Conservation (phyloP, 1,140 invertebrate species). For the Colletes gigas region DNA sequence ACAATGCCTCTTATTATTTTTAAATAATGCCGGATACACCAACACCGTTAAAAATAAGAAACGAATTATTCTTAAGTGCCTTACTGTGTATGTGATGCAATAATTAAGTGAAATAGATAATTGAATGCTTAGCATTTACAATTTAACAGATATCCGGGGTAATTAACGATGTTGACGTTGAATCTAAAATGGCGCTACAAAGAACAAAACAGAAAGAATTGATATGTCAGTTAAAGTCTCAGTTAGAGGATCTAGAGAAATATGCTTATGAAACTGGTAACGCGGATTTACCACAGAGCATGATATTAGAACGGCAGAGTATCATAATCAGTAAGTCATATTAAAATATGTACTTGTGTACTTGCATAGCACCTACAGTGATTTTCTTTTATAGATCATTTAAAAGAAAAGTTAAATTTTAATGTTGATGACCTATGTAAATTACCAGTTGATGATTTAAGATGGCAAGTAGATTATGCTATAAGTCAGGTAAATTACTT, state of each 20-base stretch:
- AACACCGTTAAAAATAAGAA: too few species aligned
- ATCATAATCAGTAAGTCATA: slow-evolving; percentile 87
- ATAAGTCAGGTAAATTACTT: slow-evolving; percentile 84
- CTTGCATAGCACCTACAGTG: background rate
- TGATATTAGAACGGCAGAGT: slow-evolving; percentile 93
- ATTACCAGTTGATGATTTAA: slow-evolving; percentile 88
- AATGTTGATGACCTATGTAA: slow-evolving; percentile 89
- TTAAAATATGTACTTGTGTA: background rate
- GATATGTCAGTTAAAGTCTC: slow-evolving; percentile 94
- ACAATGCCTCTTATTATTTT: too few species aligned
- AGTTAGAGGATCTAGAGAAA: slow-evolving; percentile 96
- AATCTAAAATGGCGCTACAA: slow-evolving; percentile 85
- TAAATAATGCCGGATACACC: too few species aligned
- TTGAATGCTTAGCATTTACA: background rate
- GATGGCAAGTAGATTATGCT: slow-evolving; percentile 88
- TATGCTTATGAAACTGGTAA: slow-evolving; percentile 95
- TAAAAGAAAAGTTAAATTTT: slow-evolving; percentile 89
- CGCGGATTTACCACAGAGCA: slow-evolving; percentile 90
- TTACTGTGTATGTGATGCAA: background rate
- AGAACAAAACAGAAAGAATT: slow-evolving; percentile 90
- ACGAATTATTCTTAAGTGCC: too few species aligned
- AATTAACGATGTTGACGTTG: slow-evolving; percentile 78
- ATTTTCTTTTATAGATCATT: slow-evolving; percentile 81
- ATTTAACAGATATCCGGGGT: slow-evolving; percentile 63
- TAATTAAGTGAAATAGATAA: background rate